phyloP scores from a whole-genome alignment of 2,113 vertebrate species.

The Xenus cinereus region DNA sequence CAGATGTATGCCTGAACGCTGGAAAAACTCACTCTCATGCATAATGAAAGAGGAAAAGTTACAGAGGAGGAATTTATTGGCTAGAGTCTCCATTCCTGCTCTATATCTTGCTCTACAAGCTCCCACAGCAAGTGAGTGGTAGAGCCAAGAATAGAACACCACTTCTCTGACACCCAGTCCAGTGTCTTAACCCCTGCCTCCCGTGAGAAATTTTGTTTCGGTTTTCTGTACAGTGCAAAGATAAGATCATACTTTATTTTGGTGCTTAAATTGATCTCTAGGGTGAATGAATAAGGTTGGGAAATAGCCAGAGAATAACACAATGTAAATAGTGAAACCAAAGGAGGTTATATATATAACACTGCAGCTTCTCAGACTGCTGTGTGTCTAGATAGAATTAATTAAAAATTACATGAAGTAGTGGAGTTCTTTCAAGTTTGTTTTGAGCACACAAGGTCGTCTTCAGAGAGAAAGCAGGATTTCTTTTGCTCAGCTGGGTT shows the following conservation, averaged over 20 bases:
- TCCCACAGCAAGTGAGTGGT: constrained; percentile 63
- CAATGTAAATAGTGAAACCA: constrained; percentile 26
- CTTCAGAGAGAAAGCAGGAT: background rate
- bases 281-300: constrained; percentile 42
- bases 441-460: background rate
- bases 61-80: constrained; percentile 63
- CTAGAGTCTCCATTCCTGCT: constrained; percentile 55
- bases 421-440: background rate
- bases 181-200: constrained; percentile 63
- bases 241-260: constrained; percentile 65
- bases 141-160: constrained; percentile 68
- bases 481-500: background rate
- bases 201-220: constrained; percentile 41
- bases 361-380: background rate
- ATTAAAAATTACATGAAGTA: background rate
- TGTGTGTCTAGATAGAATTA: constrained; percentile 1
- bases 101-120: constrained; percentile 59
- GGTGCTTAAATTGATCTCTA: constrained; percentile 51
- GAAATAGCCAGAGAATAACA: constrained; percentile 40
- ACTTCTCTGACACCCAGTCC: constrained; percentile 57
- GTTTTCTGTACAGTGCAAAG: constrained; percentile 3
- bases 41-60: constrained; percentile 59
- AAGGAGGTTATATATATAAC: constrained; percentile 7
- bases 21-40: constrained; percentile 53
- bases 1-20: background rate